Percentiles rank a stretch among this genome's conserved stretches.
Evolutionary conservation across 2,797 vertebrate genomes (phyloP).

Genomic region (Sebastes elongatus): DNA sequence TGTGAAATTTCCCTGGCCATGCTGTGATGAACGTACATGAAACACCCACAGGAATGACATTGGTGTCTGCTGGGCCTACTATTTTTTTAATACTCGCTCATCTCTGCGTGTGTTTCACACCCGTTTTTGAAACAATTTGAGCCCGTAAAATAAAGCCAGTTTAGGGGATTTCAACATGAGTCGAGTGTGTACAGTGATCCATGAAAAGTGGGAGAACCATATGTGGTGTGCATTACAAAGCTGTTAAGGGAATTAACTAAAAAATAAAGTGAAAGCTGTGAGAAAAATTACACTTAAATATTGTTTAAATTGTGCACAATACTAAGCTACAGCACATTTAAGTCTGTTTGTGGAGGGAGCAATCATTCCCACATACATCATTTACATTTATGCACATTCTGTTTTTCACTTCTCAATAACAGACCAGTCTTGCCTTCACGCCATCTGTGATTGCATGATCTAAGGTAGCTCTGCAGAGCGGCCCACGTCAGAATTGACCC

Average conservation of each 20-base stretch:
- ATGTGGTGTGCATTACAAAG: conserved; percentile 50
- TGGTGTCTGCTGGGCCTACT: neutral
- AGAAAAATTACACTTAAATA: conserved; percentile 38
- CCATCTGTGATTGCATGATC: conserved; percentile 13
- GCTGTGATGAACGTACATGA: conserved; percentile 26
- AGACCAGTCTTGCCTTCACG: neutral
- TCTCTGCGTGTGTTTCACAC: conserved; percentile 54
- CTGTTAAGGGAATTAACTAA: conserved; percentile 65
- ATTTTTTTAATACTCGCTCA: conserved; percentile 18
- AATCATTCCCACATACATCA: neutral
- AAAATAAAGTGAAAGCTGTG: conserved; percentile 55
- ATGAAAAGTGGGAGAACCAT: conserved; percentile 27
- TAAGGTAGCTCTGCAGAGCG: conserved; percentile 4
- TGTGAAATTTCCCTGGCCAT: conserved; percentile 12
- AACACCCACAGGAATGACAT: conserved; percentile 46
- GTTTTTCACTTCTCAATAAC: neutral
- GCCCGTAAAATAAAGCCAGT: conserved; percentile 50
- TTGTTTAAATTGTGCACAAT: neutral
- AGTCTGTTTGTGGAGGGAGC: neutral
- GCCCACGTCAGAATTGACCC: conserved; percentile 40
- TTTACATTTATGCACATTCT: neutral
- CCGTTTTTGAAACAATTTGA: conserved; percentile 46
- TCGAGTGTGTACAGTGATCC: conserved; percentile 30
- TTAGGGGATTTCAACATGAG: conserved; percentile 47
- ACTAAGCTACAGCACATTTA: neutral